Conservation (phyloP, 2,113 vertebrate species). For the Circaetus cinerascens region DNA sequence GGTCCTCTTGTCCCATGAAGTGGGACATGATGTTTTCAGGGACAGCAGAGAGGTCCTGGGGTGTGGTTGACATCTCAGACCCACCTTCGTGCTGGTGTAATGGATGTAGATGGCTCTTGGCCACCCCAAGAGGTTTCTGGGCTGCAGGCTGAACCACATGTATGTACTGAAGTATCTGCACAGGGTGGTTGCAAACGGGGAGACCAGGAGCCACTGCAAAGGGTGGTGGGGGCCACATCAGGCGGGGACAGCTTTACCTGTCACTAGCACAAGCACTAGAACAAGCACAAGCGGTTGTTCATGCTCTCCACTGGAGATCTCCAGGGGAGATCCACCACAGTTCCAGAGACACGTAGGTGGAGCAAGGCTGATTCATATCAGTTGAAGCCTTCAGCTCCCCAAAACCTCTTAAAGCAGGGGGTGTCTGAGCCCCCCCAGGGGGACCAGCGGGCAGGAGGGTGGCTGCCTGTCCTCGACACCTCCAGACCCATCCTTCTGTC, state of each 20-base stretch:
- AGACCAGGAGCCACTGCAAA: not conserved
- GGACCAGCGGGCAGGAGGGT: not conserved
- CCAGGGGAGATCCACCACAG: rapidly evolving
- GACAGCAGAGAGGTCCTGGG: too few relatives aligned
- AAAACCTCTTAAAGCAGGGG: not conserved
- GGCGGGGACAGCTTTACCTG: not conserved
- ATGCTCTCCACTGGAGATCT: rapidly evolving
- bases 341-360: rapidly evolving
- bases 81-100: rapidly evolving
- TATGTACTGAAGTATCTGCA: rapidly evolving
- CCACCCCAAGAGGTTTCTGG: not conserved
- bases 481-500: not conserved
- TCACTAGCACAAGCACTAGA: too few relatives aligned
- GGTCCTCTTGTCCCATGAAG: rapidly evolving
- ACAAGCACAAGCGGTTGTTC: too few relatives aligned
- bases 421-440: rapidly evolving
- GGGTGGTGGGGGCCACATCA: not conserved
- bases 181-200: not conserved
- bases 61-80: not conserved
- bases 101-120: rapidly evolving
- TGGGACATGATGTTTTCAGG: rapidly evolving
- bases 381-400: not conserved
- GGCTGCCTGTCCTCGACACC: not conserved
- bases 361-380: rapidly evolving
- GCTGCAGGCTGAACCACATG: rapidly evolving